Conservation (phyloP, 1,140 invertebrate species). For the Bombus pascuorum region DNA sequence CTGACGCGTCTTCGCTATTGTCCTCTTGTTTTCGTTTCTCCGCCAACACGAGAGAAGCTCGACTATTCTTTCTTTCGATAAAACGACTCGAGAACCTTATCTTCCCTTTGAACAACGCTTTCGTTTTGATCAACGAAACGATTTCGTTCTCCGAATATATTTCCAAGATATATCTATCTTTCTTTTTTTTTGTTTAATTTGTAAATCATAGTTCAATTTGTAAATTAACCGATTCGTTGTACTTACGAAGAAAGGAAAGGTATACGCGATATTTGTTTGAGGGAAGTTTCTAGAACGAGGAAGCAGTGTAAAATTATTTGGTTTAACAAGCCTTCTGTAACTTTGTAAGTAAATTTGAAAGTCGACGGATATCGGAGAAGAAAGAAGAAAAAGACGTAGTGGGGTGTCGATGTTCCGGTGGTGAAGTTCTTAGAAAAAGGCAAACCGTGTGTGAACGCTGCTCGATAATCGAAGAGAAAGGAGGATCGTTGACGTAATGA, state of each 20-base stretch:
- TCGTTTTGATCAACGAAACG: neutral
- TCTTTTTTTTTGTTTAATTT: too few relatives aligned
- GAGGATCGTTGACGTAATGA: slow-evolving; percentile 53
- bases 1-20: slow-evolving; percentile 21
- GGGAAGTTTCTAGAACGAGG: neutral
- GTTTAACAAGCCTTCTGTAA: neutral
- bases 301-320: neutral
- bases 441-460: slow-evolving; percentile 35
- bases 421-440: slow-evolving; percentile 51
- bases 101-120: neutral
- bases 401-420: slow-evolving; percentile 47
- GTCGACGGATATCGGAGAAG: neutral
- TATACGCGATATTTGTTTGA: neutral
- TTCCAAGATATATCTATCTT: too few relatives aligned
- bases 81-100: neutral
- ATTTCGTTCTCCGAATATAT: too few relatives aligned
- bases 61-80: neutral
- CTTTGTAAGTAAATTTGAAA: slow-evolving; percentile 14
- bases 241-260: too few relatives aligned
- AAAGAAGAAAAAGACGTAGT: neutral
- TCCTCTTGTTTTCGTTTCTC: slow-evolving; percentile 13
- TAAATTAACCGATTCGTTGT: neutral
- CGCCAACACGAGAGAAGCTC: too few relatives aligned
- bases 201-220: neutral
- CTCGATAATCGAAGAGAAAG: slow-evolving; percentile 25